Conservation (phyloP, 2,113 vertebrate genomes). For the Panthera leo region DNA sequence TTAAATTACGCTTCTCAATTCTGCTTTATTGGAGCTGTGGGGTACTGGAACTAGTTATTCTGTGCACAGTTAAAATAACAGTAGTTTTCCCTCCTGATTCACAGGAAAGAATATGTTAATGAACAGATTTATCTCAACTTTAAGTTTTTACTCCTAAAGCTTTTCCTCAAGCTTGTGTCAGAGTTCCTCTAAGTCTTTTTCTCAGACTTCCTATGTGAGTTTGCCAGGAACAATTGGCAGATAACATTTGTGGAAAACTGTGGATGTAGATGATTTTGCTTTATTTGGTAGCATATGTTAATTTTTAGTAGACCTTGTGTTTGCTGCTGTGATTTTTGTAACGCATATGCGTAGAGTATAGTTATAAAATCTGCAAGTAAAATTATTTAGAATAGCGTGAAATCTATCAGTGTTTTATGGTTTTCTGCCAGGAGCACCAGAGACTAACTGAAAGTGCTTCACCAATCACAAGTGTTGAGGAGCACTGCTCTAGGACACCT, state of each 20-base stretch:
- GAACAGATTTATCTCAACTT: background rate
- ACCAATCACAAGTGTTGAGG: background rate
- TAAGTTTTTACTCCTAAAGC: background rate
- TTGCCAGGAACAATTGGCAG: background rate
- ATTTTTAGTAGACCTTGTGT: background rate
- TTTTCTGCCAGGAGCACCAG: background rate
- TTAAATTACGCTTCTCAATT: background rate
- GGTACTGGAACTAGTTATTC: background rate
- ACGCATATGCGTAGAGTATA: background rate
- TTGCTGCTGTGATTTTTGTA: background rate
- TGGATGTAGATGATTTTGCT: background rate
- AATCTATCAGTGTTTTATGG: background rate
- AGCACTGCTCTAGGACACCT: too few species aligned
- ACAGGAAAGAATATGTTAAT: background rate
- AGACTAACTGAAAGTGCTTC: background rate
- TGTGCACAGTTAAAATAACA: background rate
- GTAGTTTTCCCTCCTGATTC: background rate
- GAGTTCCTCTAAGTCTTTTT: conserved; percentile 4
- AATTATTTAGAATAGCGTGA: background rate
- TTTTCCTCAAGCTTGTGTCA: background rate
- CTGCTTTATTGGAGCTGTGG: background rate
- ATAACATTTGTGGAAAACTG: background rate
- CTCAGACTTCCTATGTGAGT: background rate
- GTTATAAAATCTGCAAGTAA: background rate
- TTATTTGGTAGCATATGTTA: background rate